These are phyloP conservation scores for Cydia pomonella DNA, from an alignment of 1,140 invertebrate genomes.

Conservation along the genomic window DNA sequence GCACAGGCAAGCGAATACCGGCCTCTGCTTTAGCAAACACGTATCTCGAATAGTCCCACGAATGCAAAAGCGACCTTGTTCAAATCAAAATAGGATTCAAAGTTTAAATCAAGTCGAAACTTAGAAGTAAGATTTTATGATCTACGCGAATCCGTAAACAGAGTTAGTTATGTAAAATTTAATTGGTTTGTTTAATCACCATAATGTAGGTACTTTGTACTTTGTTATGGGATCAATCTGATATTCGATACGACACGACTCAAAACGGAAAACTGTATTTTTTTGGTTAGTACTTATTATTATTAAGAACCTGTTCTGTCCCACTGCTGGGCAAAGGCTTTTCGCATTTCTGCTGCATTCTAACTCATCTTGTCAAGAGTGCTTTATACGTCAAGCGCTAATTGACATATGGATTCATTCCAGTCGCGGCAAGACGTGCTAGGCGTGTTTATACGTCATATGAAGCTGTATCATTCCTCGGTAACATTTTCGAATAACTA, in stretches of 20 bases:
- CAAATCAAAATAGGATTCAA: background rate
- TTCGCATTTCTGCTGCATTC: no score
- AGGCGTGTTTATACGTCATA: no score
- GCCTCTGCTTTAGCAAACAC: background rate
- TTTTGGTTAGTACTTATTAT: background rate
- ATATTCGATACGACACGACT: background rate
- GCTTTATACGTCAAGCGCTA: no score
- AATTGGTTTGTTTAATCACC: slow-evolving; percentile 25
- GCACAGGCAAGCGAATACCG: background rate
- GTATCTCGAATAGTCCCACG: background rate
- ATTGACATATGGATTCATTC: no score
- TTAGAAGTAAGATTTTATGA: background rate
- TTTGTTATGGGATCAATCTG: slow-evolving; percentile 6
- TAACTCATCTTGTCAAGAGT: no score
- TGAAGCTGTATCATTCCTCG: background rate
- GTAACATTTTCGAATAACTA: background rate
- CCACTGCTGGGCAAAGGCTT: no score
- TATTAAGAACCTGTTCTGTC: no score
- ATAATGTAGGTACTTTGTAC: slow-evolving; percentile 12
- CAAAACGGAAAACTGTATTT: background rate
- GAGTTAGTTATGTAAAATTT: slow-evolving; percentile 29
- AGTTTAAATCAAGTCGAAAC: background rate
- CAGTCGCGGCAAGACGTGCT: no score
- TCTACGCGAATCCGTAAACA: slow-evolving; percentile 4
- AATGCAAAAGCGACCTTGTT: background rate